These are phyloP conservation scores for Sternotherus odoratus DNA, from an alignment of 2,797 vertebrate species.

Conservation along the genomic window DNA sequence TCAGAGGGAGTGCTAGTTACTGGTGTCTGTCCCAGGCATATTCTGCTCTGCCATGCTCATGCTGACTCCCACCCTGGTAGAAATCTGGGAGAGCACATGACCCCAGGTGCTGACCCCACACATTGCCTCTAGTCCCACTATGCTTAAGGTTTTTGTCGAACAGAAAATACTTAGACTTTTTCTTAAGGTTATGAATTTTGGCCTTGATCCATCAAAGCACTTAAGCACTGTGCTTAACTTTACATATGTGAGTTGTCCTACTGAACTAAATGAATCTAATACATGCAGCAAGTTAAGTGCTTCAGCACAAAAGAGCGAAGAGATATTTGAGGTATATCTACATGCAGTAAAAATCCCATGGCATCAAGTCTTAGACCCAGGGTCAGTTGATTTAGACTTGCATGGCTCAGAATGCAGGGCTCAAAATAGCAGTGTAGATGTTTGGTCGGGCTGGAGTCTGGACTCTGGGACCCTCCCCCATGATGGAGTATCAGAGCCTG, in stretches of 20 bases:
- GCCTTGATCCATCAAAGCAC: conserved; percentile 15
- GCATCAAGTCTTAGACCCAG: no score
- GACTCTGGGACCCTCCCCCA: no score
- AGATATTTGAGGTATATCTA: background rate
- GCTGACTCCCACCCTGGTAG: background rate
- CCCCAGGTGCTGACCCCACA: rapidly evolving
- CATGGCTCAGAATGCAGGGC: no score
- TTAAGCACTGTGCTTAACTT: conserved; percentile 5
- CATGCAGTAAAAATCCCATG: no score
- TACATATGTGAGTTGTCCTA: background rate
- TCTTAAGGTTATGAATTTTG: conserved; percentile 19
- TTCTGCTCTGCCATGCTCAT: background rate
- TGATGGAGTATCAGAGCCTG: no score
- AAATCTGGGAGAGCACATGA: background rate
- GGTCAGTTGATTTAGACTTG: no score
- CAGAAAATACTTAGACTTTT: background rate
- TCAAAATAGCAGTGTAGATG: no score
- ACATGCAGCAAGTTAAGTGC: background rate
- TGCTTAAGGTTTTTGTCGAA: background rate
- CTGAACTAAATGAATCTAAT: background rate
- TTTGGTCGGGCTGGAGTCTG: no score
- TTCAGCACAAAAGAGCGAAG: conserved; percentile 13
- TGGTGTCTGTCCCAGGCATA: background rate
- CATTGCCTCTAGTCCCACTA: background rate
- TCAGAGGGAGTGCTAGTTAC: background rate